Conservation (phyloP, 2,797 vertebrate species). For the Paguma larvata region DNA sequence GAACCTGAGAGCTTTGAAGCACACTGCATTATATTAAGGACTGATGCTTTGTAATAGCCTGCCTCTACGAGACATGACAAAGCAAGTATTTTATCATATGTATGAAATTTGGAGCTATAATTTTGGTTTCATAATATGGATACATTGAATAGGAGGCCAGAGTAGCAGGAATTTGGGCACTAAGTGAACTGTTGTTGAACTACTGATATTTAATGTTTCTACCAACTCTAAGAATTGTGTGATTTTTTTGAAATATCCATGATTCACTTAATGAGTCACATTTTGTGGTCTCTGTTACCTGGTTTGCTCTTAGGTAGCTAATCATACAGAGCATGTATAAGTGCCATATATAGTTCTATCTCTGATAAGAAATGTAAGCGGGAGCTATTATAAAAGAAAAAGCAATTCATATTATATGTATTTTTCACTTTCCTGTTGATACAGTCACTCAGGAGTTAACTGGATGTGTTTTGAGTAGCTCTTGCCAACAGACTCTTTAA, state of each 20-base stretch:
- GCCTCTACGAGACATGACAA: neutral
- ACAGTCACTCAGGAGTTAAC: neutral
- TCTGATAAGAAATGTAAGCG: neutral
- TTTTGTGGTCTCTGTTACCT: neutral
- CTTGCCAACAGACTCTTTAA: neutral
- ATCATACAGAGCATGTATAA: neutral
- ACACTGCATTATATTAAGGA: neutral
- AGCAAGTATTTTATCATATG: neutral
- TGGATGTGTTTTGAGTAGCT: neutral
- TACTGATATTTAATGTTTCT: neutral
- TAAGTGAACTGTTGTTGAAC: neutral
- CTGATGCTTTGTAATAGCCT: neutral
- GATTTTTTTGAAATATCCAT: constrained; percentile 18
- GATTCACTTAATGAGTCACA: neutral
- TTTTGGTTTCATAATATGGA: neutral
- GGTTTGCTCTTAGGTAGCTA: neutral
- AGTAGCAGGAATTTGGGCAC: neutral
- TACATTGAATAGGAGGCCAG: neutral
- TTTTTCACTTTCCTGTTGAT: neutral
- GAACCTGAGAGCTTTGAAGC: neutral
- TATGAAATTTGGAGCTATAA: neutral
- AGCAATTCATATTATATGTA: neutral
- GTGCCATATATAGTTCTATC: neutral
- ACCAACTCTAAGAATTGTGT: neutral
- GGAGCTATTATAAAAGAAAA: neutral